Evolutionary conservation across 2,888 invertebrate species (phyloP).

Genomic region (Melieria picta): DNA sequence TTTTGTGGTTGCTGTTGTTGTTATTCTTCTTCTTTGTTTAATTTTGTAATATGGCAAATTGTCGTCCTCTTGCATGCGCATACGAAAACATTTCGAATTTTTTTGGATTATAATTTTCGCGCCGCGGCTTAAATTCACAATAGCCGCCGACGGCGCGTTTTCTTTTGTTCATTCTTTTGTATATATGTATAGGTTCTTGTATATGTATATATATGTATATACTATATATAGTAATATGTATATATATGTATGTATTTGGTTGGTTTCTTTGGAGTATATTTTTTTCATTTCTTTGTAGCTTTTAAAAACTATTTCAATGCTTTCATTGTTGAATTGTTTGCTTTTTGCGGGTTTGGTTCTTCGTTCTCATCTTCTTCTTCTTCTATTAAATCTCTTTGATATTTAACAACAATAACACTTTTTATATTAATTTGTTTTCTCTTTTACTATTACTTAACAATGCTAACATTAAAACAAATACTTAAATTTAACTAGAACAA

Average conservation of each 20-base stretch:
- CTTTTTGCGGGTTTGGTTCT: slow-evolving; percentile 43
- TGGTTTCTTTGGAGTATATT: slow-evolving; percentile 67
- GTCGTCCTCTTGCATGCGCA: no score
- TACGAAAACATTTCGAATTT: no score
- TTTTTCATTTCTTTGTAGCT: slow-evolving; percentile 45
- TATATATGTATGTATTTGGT: slow-evolving; percentile 57
- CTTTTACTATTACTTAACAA: slow-evolving; percentile 30
- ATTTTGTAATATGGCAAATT: no score
- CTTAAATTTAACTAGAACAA: not conserved
- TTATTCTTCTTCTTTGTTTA: no score
- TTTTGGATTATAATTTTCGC: no score
- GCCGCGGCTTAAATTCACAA: no score
- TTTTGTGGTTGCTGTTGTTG: no score
- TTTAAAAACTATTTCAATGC: slow-evolving; percentile 31
- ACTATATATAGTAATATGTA: slow-evolving; percentile 31
- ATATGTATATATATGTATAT: slow-evolving; percentile 50
- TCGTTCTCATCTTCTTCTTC: slow-evolving; percentile 25
- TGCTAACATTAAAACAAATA: not conserved
- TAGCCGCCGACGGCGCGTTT: no score
- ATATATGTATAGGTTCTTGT: slow-evolving; percentile 39
- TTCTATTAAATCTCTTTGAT: not conserved
- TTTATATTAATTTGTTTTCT: slow-evolving; percentile 3
- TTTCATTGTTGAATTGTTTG: slow-evolving; percentile 43
- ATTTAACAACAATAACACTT: slow-evolving; percentile 8
- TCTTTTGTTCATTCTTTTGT: slow-evolving; percentile 47